A percentile compares a stretch with the other conserved stretches of the same genome.
phyloP scores from a whole-genome alignment of 2,888 invertebrate genomes.

The Laspeyria flexula region DNA sequence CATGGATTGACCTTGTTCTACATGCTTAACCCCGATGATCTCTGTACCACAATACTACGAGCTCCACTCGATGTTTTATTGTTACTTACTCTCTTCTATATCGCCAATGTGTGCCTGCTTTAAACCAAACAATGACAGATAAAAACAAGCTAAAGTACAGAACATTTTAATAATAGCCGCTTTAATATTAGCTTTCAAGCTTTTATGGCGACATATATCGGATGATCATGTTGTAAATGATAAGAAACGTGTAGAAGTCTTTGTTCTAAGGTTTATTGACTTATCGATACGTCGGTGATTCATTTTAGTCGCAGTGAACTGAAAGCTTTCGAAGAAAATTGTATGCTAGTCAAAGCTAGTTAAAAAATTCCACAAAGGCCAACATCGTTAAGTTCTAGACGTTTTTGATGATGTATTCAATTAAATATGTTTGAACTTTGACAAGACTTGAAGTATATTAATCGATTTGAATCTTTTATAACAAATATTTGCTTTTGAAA shows the following conservation, averaged over 20 bases:
- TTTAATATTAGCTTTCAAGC: conserved; percentile 65
- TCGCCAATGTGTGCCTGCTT: background rate
- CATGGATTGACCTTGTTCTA: too few relatives aligned
- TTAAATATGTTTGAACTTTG: too few relatives aligned
- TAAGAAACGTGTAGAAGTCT: conserved; percentile 51
- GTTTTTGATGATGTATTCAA: too few relatives aligned
- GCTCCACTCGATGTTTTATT: too few relatives aligned
- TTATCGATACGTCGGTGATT: conserved; percentile 45
- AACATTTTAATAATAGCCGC: conserved; percentile 70
- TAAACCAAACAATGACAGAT: conserved; percentile 47
- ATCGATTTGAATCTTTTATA: too few relatives aligned
- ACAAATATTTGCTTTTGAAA: too few relatives aligned
- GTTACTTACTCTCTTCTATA: too few relatives aligned
- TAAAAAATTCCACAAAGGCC: background rate
- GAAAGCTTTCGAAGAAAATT: conserved; percentile 18
- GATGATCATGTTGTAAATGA: conserved; percentile 60
- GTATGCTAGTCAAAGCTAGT: conserved; percentile 3
- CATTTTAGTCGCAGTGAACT: conserved; percentile 36
- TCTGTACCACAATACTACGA: too few relatives aligned
- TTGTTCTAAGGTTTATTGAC: conserved; percentile 69
- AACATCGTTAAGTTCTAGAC: too few relatives aligned
- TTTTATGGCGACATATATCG: conserved; percentile 55
- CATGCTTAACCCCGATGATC: too few relatives aligned
- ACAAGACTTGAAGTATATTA: too few relatives aligned
- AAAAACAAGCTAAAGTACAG: conserved; percentile 63